Base-by-base conservation (phyloP, 2,797 vertebrate species). In the Phrynocephalus guinanensis region DNA sequence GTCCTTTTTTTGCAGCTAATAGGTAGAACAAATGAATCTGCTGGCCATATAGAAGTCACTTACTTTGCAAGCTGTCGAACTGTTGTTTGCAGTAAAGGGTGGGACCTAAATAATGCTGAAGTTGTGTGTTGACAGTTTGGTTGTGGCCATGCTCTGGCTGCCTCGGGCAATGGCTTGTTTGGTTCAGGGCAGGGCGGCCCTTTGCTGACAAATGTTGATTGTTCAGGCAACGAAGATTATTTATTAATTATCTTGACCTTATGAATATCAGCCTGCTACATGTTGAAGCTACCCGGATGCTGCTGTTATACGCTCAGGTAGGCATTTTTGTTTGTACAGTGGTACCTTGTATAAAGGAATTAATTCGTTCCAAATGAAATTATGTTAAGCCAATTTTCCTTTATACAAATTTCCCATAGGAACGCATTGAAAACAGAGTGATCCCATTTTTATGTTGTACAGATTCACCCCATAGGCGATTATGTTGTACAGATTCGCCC, bases 121-220 rank as follows among this genome's bases (percentile, higher is more conserved):
- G 75, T 87, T n/a, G 66, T 83, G 16, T 63, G 86, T 30, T 50
- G 10, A 1, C 24, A 79, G 15, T 9, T 78, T 1, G 3, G 33
- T 13, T 87, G 81, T 48, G 86, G 86, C 18, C 0, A 63, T 16
- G 81, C 81, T 79, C 1, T 83, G n/a, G 66, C 86, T 71, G 81
- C 86, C 10, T 16, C 83, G 73, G 15, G 9, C 2, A 20, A 83
- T 30, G 81, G 66, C 11, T 22, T 6, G 9, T 87, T 78, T 44
- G 86, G 73, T 48, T 13, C n/a, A 83, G 81, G 86, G 11, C 9
- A 63, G 6, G 18, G 48, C 0, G 73, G 86, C 16, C 86, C 86
- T 60, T 82, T 87, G 66, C 83, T 87, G 66, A 83, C 81, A 6
- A 83, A 87, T n/a, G 86, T 87, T 52, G 20, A 83, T n/a, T 87